Conservation (phyloP, 2,113 vertebrate species). For the cattle (Bos taurus) region DNA sequence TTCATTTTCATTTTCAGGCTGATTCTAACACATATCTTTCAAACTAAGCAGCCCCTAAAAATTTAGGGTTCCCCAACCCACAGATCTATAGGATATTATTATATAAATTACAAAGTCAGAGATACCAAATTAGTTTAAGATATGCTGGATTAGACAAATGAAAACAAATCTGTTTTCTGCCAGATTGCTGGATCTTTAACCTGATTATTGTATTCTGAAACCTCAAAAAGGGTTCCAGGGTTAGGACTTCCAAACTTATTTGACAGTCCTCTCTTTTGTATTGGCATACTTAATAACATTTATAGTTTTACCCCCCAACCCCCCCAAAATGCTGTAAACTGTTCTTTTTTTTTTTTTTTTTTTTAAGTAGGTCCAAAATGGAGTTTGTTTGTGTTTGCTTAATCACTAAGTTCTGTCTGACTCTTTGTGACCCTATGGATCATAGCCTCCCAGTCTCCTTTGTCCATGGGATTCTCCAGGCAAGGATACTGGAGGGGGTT, state of each 20-base stretch:
- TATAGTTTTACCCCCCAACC: not conserved
- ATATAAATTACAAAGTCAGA: not conserved
- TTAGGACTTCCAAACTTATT: not conserved
- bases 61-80: not conserved
- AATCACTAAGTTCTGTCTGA: not conserved
- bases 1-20: not conserved
- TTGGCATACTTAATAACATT: not conserved
- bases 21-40: not conserved
- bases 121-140: not conserved
- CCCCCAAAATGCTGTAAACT: not conserved
- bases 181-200: not conserved
- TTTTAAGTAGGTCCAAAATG: not conserved
- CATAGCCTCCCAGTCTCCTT: not conserved
- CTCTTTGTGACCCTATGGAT: not conserved
- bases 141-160: not conserved
- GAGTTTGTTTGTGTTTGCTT: not conserved
- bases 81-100: not conserved
- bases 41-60: not conserved
- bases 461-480: not conserved
- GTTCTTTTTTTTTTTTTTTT: not conserved
- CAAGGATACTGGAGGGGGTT: not conserved
- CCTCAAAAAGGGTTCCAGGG: not conserved
- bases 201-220: not conserved
- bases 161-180: not conserved
- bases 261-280: not conserved